Percentiles rank a stretch among this genome's conserved stretches.
phyloP scores from a whole-genome alignment of 2,113 vertebrate species.

The Brachyhypopomus gauderio region DNA sequence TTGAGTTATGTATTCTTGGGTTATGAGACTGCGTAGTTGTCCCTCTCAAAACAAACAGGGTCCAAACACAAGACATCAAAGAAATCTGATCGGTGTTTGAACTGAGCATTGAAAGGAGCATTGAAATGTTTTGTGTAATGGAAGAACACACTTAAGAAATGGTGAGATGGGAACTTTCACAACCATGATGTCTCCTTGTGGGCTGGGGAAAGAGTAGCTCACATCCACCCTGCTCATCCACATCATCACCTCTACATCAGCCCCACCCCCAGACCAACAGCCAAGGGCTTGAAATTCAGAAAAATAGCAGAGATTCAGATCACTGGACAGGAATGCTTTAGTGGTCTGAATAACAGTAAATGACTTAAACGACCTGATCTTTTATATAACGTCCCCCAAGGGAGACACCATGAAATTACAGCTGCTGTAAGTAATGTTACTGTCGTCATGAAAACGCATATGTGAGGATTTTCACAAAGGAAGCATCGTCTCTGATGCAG shows the following conservation, averaged over 20 bases:
- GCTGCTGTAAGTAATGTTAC: background rate
- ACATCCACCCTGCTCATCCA: conserved; percentile 34
- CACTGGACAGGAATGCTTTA: conserved; percentile 13
- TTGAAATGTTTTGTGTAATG: conserved; percentile 39
- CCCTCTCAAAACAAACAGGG: conserved; percentile 29
- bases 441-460: background rate
- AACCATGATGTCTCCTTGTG: too few species aligned
- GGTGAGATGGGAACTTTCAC: conserved; percentile 12
- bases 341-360: background rate
- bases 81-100: conserved; percentile 35
- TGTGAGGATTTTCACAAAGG: background rate
- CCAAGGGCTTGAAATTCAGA: conserved; percentile 12
- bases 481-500: background rate
- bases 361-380: conserved; percentile 8
- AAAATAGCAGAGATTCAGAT: conserved; percentile 33
- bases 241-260: conserved; percentile 44
- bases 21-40: too few species aligned
- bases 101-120: background rate
- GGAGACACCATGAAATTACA: conserved; percentile 31
- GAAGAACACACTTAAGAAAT: conserved; percentile 33
- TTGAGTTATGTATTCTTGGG: too few species aligned
- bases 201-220: too few species aligned
- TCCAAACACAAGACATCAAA: conserved; percentile 18
- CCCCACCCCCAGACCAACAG: conserved; percentile 6
- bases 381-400: conserved; percentile 11